phyloP scores from a whole-genome alignment of 2,797 vertebrate genomes.

The Tokudaia tokunoshimensis region DNA sequence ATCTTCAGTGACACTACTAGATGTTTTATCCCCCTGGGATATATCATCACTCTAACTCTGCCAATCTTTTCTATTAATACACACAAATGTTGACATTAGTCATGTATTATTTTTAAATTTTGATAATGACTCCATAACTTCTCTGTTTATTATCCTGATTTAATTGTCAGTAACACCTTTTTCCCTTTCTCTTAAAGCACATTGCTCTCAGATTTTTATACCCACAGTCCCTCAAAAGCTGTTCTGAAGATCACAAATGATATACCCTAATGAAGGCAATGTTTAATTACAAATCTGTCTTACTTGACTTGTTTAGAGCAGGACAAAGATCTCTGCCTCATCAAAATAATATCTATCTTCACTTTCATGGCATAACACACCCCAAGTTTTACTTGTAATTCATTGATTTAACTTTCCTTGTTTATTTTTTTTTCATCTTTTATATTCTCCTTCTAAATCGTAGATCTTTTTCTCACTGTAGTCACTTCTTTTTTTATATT shows the following conservation, averaged over 20 bases:
- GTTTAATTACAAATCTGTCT: not conserved
- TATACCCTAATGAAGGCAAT: not conserved
- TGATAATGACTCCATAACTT: not conserved
- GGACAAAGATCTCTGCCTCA: not conserved
- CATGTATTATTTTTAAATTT: not conserved
- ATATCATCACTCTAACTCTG: constrained; percentile 9
- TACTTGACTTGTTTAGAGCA: not conserved
- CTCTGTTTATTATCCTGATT: not conserved
- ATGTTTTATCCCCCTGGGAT: not conserved
- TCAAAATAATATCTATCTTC: constrained; percentile 14
- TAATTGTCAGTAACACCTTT: not conserved
- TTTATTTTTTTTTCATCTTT: not conserved
- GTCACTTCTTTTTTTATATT: not conserved
- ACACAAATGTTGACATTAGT: not conserved
- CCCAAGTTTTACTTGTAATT: not conserved
- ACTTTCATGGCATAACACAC: not conserved
- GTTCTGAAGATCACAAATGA: not conserved
- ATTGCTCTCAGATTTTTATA: constrained; percentile 2
- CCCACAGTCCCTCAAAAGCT: not conserved
- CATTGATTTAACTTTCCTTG: not conserved
- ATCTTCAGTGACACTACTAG: not conserved
- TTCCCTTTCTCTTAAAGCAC: not conserved
- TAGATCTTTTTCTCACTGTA: not conserved
- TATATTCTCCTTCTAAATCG: not conserved
- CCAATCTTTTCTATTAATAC: not conserved